Conservation (phyloP, 2,888 invertebrate genomes). For the Drosophila helvetica region DNA sequence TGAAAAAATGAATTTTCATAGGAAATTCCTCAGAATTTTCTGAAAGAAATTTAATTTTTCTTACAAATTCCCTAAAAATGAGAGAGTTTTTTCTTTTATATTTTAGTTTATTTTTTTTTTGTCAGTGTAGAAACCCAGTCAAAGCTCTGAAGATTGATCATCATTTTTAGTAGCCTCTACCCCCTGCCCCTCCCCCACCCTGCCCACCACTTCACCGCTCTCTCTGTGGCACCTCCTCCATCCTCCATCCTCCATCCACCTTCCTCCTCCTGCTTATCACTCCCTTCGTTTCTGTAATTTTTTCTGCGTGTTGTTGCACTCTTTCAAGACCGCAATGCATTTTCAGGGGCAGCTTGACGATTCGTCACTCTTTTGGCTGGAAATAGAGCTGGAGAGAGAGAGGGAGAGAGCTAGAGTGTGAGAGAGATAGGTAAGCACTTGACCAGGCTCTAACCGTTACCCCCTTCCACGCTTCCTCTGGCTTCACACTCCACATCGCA, state of each 20-base stretch:
- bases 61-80: no score
- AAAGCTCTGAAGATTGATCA: slow-evolving; percentile 70
- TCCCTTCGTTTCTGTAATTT: slow-evolving; percentile 27
- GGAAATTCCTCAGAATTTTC: no score
- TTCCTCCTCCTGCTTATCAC: neutral
- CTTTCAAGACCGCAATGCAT: slow-evolving; percentile 50
- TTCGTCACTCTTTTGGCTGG: slow-evolving; percentile 57
- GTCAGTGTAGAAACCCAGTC: slow-evolving; percentile 35
- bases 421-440: slow-evolving; percentile 42
- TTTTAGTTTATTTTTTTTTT: neutral
- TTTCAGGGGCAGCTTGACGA: slow-evolving; percentile 69
- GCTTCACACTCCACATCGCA: slow-evolving; percentile 37
- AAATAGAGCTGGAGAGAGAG: neutral
- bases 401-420: neutral
- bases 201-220: neutral
- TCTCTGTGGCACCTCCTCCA: neutral
- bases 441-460: slow-evolving; percentile 52
- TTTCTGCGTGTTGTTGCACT: slow-evolving; percentile 19
- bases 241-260: neutral
- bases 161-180: slow-evolving; percentile 51
- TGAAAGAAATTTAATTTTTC: no score
- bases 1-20: no score
- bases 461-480: slow-evolving; percentile 25
- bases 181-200: neutral
- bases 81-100: no score